A percentile compares a stretch with the other conserved stretches of the same genome.
Conservation (phyloP, 2,797 vertebrate genomes). For the Natrix natrix region DNA sequence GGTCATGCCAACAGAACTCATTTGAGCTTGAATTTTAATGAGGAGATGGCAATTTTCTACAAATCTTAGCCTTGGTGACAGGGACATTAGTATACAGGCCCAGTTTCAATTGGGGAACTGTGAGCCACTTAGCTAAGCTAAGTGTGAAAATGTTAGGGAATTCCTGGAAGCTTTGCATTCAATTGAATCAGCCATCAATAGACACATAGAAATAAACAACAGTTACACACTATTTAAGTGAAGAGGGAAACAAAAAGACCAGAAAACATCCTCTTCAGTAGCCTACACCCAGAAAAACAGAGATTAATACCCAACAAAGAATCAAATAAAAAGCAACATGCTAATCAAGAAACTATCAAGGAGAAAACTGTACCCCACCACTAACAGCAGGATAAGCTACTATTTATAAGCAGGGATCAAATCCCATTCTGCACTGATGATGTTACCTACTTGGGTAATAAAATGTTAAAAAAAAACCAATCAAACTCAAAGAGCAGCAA, state of each 20-base stretch:
- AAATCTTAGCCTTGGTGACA: neutral
- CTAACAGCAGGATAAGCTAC: neutral
- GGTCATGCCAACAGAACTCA: constrained; percentile 28
- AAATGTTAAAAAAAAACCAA: neutral
- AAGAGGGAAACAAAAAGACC: too few species aligned
- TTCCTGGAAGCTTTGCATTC: neutral
- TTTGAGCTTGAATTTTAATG: constrained; percentile 33
- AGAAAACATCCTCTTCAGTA: too few species aligned
- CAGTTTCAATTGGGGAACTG: neutral
- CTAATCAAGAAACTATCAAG: neutral
- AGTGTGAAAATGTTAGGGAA: neutral
- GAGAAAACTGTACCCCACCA: neutral
- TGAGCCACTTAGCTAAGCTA: neutral
- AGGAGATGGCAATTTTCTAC: constrained; percentile 9
- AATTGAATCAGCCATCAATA: neutral
- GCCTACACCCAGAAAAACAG: neutral
- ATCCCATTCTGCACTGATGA: neutral
- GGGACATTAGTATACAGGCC: neutral
- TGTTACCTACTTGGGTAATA: neutral
- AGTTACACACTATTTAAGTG: neutral
- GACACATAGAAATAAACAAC: neutral
- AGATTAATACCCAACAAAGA: neutral
- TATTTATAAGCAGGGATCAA: neutral
- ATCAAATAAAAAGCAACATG: neutral
- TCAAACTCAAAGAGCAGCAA: neutral